Evolutionary conservation across 2,113 vertebrate species (phyloP).

Genomic region (Myodes glareolus): DNA sequence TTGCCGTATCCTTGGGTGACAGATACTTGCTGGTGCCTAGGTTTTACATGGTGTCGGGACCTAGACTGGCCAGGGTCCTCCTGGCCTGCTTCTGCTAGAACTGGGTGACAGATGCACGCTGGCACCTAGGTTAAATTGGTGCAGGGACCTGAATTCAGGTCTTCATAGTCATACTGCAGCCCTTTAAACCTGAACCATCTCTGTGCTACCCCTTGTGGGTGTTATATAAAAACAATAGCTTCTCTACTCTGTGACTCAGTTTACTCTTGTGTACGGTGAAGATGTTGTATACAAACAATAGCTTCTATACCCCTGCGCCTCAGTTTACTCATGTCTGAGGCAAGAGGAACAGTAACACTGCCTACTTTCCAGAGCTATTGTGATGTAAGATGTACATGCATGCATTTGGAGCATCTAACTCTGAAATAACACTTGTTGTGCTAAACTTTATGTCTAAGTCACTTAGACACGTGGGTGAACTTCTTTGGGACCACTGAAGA

Average conservation of each 20-base stretch:
- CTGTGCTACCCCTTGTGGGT: neutral
- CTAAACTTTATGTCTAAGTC: neutral
- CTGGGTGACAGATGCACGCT: neutral
- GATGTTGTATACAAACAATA: no score
- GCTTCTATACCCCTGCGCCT: no score
- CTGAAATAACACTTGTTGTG: neutral
- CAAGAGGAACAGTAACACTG: neutral
- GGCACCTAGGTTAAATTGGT: neutral
- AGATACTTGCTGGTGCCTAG: neutral
- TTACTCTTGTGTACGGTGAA: no score
- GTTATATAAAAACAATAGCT: neutral
- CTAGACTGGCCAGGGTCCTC: no score
- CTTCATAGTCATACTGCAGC: neutral
- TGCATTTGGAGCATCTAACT: neutral
- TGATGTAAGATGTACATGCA: neutral
- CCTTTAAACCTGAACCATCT: neutral
- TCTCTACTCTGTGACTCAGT: no score
- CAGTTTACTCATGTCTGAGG: no score
- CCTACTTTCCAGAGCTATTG: neutral
- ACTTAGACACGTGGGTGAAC: slow-evolving; percentile 18
- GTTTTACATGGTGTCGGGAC: neutral
- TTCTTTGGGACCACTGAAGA: neutral
- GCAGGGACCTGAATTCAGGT: neutral
- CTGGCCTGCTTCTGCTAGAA: neutral
- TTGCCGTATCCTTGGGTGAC: neutral